Base-by-base conservation (phyloP, 2,113 vertebrate species). In the Xyrauchen texanus region DNA sequence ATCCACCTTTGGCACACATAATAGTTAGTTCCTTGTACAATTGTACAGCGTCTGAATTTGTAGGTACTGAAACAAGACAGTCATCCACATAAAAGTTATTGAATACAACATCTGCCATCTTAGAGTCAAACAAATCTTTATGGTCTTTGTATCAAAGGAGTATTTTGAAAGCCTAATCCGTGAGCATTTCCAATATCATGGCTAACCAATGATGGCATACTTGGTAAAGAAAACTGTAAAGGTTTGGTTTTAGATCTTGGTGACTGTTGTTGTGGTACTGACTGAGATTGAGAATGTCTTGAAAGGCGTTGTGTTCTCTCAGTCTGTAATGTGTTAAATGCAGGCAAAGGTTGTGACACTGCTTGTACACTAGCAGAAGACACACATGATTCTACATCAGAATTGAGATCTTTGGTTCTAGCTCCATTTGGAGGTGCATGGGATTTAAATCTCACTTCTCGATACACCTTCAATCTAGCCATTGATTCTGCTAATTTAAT, bases 11-110 rank as follows among this genome's bases (percentile, higher is more conserved):
- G 4, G 10, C n/a, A 57, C 74, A 76, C 6, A 34, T 21, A 16
- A 0, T 46, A 68, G 46, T 78, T 0, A 66, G 13, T 47, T 57
- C 47, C 57, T 47, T n/a, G 55, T 46, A 66, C 42, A 81, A 3
- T 9, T 67, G 3, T 0, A 67, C 34, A 44, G 72, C 21, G 2
- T 81, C 53, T 13, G 4, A 7, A 11, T 44, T 34, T 1, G 45
- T 21, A 9, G 45, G 16, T 42, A 81, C 62, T 1, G 42, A 53
- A 8, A 51, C 6, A 12, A 74, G 47, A 8, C 52, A 68, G 7
- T 68, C 65, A 78, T 78, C 76, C 8, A 60, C 53, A 42, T 60
- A 72, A 4, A 66, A 66, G 2, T 66, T 47, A 9, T 66, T 66
- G 8, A 66, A 47, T 15, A 47, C 13, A 46, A 66, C 64, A 66